Evolutionary conservation across 2,888 invertebrate species (phyloP).

Genomic region (Bursaphelenchus okinawaensis): DNA sequence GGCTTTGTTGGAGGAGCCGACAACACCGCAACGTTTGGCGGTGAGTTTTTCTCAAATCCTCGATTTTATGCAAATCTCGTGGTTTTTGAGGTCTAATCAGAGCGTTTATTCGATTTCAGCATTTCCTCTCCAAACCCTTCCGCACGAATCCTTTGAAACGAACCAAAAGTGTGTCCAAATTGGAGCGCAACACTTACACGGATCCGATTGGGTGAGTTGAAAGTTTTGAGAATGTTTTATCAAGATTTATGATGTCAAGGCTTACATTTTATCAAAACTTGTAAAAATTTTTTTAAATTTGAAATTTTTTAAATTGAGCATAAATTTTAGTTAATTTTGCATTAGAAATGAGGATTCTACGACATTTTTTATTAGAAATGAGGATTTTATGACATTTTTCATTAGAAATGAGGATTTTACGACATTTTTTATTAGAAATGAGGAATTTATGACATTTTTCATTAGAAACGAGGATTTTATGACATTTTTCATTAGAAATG

Average conservation of each 20-base stretch:
- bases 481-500: too few relatives aligned
- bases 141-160: slow-evolving; percentile 55
- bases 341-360: too few relatives aligned
- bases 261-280: too few relatives aligned
- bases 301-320: not conserved
- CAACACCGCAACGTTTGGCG: slow-evolving; percentile 39
- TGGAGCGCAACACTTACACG: slow-evolving; percentile 31
- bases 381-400: too few relatives aligned
- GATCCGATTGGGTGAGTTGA: slow-evolving; percentile 10
- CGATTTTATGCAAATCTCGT: slow-evolving; percentile 12
- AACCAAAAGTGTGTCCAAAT: slow-evolving; percentile 57
- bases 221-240: slow-evolving; percentile 12
- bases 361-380: too few relatives aligned
- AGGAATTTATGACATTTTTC: too few relatives aligned
- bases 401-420: too few relatives aligned
- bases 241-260: too few relatives aligned
- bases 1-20: slow-evolving; percentile 29
- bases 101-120: slow-evolving; percentile 32
- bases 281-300: too few relatives aligned
- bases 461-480: too few relatives aligned
- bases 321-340: not conserved
- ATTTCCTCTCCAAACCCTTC: slow-evolving; percentile 53
- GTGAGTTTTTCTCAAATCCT: slow-evolving; percentile 28
- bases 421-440: too few relatives aligned
- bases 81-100: not conserved